A percentile compares a stretch with the other conserved stretches of the same genome.
These are phyloP conservation scores for Choristoneura fumiferana DNA, from an alignment of 1,140 invertebrate genomes.

Conservation along the genomic window DNA sequence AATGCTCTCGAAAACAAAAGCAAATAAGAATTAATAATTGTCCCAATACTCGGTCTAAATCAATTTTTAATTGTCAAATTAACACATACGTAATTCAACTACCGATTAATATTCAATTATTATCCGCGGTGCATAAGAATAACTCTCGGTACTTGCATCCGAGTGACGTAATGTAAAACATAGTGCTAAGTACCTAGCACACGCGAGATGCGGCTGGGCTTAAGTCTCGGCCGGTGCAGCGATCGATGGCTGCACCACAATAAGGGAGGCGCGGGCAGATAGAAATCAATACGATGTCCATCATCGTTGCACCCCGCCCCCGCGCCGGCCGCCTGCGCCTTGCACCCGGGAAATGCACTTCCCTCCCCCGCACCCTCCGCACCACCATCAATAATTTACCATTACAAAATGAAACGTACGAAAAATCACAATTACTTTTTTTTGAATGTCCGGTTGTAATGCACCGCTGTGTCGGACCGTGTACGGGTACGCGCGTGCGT, in stretches of 20 bases:
- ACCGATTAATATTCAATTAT: constrained; percentile 3
- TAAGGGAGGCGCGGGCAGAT: constrained; percentile 75
- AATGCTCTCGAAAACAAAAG: not conserved
- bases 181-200: no score
- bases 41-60: not conserved
- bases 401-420: not conserved
- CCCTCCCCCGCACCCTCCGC: constrained; percentile 41
- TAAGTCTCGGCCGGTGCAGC: constrained; percentile 56
- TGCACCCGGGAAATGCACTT: constrained; percentile 74
- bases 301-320: constrained; percentile 61
- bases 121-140: not conserved
- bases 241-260: constrained; percentile 74
- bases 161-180: constrained; percentile 42
- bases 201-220: not conserved
- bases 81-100: not conserved
- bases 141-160: constrained; percentile 36
- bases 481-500: constrained; percentile 48
- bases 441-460: constrained; percentile 58
- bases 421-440: constrained; percentile 29
- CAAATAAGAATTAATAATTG: constrained; percentile 1
- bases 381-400: constrained; percentile 20
- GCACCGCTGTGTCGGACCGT: constrained; percentile 55
- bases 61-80: constrained; percentile 4
- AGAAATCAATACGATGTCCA: constrained; percentile 79
- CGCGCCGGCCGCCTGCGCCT: constrained; percentile 55